Conservation (phyloP, 2,888 invertebrate species). For the Cheilosia vulpina region DNA sequence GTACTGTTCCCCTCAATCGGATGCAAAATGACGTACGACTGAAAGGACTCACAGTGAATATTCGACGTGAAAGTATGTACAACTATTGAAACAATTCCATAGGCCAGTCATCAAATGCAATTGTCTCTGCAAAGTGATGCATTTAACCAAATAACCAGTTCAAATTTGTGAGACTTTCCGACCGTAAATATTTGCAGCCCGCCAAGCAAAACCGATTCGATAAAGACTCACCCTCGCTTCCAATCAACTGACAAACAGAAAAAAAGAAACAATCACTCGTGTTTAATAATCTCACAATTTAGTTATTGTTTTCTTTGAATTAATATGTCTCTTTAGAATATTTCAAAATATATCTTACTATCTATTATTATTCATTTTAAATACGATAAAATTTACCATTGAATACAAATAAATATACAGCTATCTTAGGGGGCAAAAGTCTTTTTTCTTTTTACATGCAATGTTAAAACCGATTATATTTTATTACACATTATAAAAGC, state of each 20-base stretch:
- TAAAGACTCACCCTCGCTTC: not conserved
- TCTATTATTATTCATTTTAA: slow-evolving; percentile 67
- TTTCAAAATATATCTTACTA: slow-evolving; percentile 74
- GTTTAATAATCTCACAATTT: not conserved
- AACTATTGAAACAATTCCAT: no score
- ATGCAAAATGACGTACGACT: no score
- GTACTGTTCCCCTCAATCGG: no score
- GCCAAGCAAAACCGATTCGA: no score
- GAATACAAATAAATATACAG: slow-evolving; percentile 70
- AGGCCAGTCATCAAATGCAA: no score
- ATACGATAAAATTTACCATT: slow-evolving; percentile 62
- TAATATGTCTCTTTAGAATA: slow-evolving; percentile 54
- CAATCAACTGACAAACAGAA: not conserved
- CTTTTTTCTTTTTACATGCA: slow-evolving; percentile 40
- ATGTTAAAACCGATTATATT: slow-evolving; percentile 43
- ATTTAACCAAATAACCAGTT: no score
- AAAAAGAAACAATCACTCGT: not conserved
- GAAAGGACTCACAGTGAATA: no score
- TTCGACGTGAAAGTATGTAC: no score
- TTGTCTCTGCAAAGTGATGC: no score
- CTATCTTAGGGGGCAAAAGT: slow-evolving; percentile 62
- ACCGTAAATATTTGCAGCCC: no score
- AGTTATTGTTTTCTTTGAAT: slow-evolving; percentile 24
- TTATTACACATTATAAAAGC: slow-evolving; percentile 32
- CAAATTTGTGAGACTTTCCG: no score